A percentile compares a stretch with the other conserved stretches of the same genome.
phyloP scores from a whole-genome alignment of 2,113 vertebrate genomes.

The Axis porcinus region DNA sequence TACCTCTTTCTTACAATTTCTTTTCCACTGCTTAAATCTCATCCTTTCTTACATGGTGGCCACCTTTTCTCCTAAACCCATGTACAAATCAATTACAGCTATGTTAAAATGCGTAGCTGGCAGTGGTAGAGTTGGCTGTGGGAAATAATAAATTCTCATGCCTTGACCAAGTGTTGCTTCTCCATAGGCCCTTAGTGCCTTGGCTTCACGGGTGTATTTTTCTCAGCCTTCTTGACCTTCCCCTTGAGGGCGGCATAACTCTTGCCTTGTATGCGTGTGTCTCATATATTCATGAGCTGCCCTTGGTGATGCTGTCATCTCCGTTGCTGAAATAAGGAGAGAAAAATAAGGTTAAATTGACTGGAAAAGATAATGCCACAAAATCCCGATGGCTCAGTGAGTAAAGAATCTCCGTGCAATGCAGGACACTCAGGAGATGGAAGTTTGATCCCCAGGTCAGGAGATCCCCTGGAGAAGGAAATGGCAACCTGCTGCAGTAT shows the following conservation, averaged over 20 bases:
- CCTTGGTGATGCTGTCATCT: background rate
- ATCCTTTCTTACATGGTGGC: background rate
- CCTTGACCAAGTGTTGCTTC: background rate
- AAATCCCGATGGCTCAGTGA: background rate
- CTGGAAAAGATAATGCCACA: background rate
- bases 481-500: background rate
- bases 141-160: too few species aligned
- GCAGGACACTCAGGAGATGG: background rate
- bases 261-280: rapidly evolving
- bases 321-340: background rate
- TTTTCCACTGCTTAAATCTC: background rate
- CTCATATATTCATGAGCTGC: background rate
- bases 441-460: rapidly evolving
- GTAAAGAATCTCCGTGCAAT: background rate
- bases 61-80: background rate
- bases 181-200: rapidly evolving
- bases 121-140: too few species aligned
- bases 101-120: background rate
- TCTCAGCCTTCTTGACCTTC: background rate
- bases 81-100: background rate
- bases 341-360: background rate
- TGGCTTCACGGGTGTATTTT: rapidly evolving
- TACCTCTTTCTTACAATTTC: background rate
- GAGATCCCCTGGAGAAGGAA: background rate
- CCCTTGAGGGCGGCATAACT: rapidly evolving